Percentiles rank a stretch among this genome's conserved stretches.
These are phyloP conservation scores for Phyllotis vaccarum DNA, from an alignment of 2,797 vertebrate species.

Conservation along the genomic window DNA sequence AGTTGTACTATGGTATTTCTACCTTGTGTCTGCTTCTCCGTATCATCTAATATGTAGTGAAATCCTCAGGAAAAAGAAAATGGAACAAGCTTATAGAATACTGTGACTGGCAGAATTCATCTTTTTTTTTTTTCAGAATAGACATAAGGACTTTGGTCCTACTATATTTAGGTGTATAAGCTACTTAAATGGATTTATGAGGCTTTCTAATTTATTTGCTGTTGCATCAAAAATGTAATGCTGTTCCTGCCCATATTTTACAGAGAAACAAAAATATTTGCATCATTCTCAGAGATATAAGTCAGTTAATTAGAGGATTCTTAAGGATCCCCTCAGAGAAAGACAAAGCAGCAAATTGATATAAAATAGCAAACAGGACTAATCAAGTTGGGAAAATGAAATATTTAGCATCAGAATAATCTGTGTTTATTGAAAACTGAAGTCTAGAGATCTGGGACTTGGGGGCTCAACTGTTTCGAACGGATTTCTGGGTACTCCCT, in stretches of 20 bases:
- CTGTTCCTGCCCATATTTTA: background rate
- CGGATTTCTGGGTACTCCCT: background rate
- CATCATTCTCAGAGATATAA: background rate
- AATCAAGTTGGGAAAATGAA: slow-evolving; percentile 20
- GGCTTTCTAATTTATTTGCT: background rate
- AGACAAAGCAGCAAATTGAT: background rate
- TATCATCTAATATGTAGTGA: background rate
- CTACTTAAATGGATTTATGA: background rate
- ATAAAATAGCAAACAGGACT: background rate
- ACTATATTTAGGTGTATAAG: background rate
- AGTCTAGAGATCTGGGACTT: background rate
- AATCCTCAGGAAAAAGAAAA: background rate
- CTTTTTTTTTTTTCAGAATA: background rate
- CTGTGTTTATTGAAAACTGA: slow-evolving; percentile 37
- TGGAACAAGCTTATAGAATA: background rate
- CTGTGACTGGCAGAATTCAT: background rate
- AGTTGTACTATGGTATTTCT: background rate
- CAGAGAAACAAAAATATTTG: slow-evolving; percentile 19
- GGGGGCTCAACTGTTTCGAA: background rate
- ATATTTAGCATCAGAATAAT: slow-evolving; percentile 50
- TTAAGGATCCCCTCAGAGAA: slow-evolving; percentile 32
- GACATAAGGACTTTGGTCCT: background rate
- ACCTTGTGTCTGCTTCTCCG: background rate
- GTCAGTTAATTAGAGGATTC: background rate
- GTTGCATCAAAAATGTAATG: background rate